Base-by-base conservation (phyloP, 2,888 invertebrate species). In the Fragum sueziense region DNA sequence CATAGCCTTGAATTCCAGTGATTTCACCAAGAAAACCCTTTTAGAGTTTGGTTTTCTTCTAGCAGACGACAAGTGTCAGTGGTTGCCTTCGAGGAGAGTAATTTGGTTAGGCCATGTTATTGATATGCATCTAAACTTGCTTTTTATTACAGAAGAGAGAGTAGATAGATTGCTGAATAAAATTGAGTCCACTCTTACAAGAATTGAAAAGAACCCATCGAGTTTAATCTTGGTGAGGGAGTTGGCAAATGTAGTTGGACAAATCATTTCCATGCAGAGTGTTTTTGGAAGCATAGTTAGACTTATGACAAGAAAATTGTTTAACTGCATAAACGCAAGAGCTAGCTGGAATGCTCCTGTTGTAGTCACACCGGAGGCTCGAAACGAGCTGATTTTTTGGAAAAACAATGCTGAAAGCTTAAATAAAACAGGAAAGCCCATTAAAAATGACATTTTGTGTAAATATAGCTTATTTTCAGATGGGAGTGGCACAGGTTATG, bases 201-300 rank as follows among this genome's bases (percentile, higher is more conserved):
- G 14, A 61, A 14, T 61, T 20, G 31, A 14, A 61, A 31, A 31
- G 7, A 25, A 31, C 17, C 17, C 11, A 31, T 11, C 17, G 6
- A 9, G 6, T 27, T 31, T 61, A 17, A 14, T 61, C 31, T 31
- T 6, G 11, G 61, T 61, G 17, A 29, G 31, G n/a, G 14, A 14
- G 14, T n/a, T 61, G 9, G 61, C 61, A 31, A 31, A 31, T 31
- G n/a, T 61, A 31, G 68, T 47, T 9, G 22, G 68, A 25, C 41
- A 68, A 27, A 68, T 68, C n/a, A 47, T 37, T 11, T 68, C 68
- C 22, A 17, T 68, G 27, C 47, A 68, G 27, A 68, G 68, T 47
- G 68, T 68, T 37, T 22, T 68, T 20, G 68, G 68, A 9, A 47
- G 47, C 27, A 68, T 47, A 41, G 41, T 37, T 22, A 20, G 68